These are phyloP conservation scores for Herminia tarsipennalis DNA, from an alignment of 2,888 invertebrate species.

Conservation along the genomic window DNA sequence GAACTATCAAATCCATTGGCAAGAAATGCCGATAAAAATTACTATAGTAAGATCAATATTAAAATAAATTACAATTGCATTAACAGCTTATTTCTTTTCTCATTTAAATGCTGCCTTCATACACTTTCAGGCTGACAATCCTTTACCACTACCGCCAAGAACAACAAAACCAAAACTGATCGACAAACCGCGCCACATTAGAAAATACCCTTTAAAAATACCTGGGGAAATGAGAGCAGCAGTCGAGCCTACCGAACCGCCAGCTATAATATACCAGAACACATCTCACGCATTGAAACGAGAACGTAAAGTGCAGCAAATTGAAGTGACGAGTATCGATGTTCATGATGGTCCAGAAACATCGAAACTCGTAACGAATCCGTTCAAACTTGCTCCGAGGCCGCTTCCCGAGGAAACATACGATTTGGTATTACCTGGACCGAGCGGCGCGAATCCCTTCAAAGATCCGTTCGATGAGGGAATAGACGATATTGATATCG, in stretches of 20 bases:
- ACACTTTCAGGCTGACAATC: slow-evolving; percentile 56
- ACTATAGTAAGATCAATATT: too few relatives aligned
- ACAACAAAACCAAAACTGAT: slow-evolving; percentile 66
- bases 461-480: slow-evolving; percentile 14
- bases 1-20: too few relatives aligned
- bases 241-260: neutral
- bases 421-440: slow-evolving; percentile 19
- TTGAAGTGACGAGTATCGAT: slow-evolving; percentile 37
- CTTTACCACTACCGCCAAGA: slow-evolving; percentile 70
- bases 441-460: slow-evolving; percentile 57
- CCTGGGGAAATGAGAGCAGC: slow-evolving; percentile 29
- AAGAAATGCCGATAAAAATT: too few relatives aligned
- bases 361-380: slow-evolving; percentile 56
- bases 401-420: slow-evolving; percentile 6
- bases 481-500: neutral
- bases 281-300: slow-evolving; percentile 34
- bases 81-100: too few relatives aligned
- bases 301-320: slow-evolving; percentile 12
- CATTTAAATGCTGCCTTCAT: neutral
- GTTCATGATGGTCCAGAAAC: slow-evolving; percentile 55
- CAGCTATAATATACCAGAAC: slow-evolving; percentile 67
- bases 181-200: slow-evolving; percentile 71
- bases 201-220: slow-evolving; percentile 68
- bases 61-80: too few relatives aligned
- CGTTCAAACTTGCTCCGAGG: slow-evolving; percentile 49